phyloP scores from a whole-genome alignment of 2,888 invertebrate genomes.

The Hoplodrina ambigua region DNA sequence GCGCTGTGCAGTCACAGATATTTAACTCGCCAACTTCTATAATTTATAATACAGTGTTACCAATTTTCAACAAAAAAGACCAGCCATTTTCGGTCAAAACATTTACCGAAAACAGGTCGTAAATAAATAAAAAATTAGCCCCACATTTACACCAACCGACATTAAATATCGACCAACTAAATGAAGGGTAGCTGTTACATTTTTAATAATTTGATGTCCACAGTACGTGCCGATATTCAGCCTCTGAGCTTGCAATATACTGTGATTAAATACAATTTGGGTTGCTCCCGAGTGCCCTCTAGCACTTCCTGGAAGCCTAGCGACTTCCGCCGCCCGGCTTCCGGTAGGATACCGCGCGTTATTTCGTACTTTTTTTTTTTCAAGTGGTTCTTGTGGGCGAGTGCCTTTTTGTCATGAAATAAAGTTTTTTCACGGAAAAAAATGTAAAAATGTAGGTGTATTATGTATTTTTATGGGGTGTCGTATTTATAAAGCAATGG shows the following conservation, averaged over 20 bases:
- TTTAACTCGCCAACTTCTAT: not conserved
- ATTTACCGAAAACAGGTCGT: conserved; percentile 22
- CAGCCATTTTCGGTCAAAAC: conserved; percentile 1
- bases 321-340: conserved; percentile 86
- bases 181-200: conserved; percentile 65
- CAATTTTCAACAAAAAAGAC: not conserved
- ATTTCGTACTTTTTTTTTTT: conserved; percentile 84
- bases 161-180: conserved; percentile 46
- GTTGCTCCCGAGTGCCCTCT: conserved; percentile 82
- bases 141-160: conserved; percentile 46
- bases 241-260: conserved; percentile 74
- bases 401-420: conserved; percentile 82
- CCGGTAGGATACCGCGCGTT: conserved; percentile 85
- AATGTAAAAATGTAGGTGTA: conserved; percentile 68
- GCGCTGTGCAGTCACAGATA: no score
- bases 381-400: conserved; percentile 77
- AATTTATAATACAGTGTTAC: not conserved
- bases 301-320: conserved; percentile 87
- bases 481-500: conserved; percentile 56
- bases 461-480: conserved; percentile 55
- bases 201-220: conserved; percentile 74
- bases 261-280: conserved; percentile 87
- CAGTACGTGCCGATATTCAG: conserved; percentile 66
- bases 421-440: conserved; percentile 68
- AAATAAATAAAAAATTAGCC: conserved; percentile 59